Conservation (phyloP, 2,797 vertebrate species). For the Myotis vivesi region DNA sequence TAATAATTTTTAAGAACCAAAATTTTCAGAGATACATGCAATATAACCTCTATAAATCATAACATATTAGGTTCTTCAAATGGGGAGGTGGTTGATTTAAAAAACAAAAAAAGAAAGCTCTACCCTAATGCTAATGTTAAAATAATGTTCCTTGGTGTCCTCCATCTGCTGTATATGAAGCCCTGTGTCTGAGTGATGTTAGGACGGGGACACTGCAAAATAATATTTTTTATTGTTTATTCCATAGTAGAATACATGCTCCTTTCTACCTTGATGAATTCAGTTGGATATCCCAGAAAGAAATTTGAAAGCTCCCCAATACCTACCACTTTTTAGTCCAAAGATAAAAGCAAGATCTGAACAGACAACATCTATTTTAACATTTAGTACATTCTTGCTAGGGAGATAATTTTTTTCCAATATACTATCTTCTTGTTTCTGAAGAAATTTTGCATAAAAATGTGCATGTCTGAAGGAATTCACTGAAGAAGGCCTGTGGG, state of each 20-base stretch:
- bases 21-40: background rate
- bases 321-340: background rate
- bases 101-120: background rate
- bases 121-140: background rate
- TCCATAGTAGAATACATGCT: background rate
- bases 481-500: background rate
- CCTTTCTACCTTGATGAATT: background rate
- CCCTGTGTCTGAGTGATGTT: background rate
- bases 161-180: background rate
- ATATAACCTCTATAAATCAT: background rate
- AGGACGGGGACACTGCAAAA: background rate
- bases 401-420: background rate
- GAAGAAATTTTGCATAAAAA: conserved; percentile 9
- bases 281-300: background rate
- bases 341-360: background rate
- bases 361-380: conserved; percentile 11
- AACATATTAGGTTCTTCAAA: background rate
- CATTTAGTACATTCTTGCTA: background rate
- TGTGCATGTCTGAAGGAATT: background rate
- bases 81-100: background rate
- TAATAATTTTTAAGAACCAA: background rate
- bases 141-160: background rate
- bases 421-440: background rate
- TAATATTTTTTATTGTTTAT: background rate
- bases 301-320: background rate